Conservation (phyloP, 1,140 invertebrate genomes). For the Parasteatoda tepidariorum region DNA sequence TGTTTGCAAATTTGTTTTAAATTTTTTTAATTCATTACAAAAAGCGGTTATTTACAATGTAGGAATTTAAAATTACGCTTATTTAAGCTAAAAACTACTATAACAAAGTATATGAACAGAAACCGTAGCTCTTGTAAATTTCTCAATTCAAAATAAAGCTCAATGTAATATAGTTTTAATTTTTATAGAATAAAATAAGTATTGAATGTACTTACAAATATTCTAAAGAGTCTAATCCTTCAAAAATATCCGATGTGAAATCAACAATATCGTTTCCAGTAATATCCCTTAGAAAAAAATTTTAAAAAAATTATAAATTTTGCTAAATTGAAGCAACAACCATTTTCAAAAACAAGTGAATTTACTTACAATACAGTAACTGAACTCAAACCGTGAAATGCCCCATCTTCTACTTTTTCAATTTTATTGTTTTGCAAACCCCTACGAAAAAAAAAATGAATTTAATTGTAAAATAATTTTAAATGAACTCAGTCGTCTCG, state of each 20-base stretch:
- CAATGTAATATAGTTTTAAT: too few relatives aligned
- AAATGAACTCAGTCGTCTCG: too few relatives aligned
- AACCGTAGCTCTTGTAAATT: too few relatives aligned
- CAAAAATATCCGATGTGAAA: slow-evolving; percentile 65
- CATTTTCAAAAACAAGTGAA: not conserved
- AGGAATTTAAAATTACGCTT: too few relatives aligned
- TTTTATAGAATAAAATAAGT: too few relatives aligned
- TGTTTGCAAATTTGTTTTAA: too few relatives aligned
- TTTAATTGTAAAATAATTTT: too few relatives aligned
- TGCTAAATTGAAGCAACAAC: not conserved
- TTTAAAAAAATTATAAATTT: not conserved
- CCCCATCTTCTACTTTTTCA: slow-evolving; percentile 65
- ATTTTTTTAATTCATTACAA: too few relatives aligned
- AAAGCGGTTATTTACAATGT: too few relatives aligned
- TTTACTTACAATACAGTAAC: slow-evolving; percentile 66
- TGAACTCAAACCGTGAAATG: slow-evolving; percentile 66
- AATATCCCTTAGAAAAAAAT: slow-evolving; percentile 65
- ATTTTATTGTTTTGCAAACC: slow-evolving; percentile 66
- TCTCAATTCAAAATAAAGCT: too few relatives aligned
- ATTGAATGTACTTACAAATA: slow-evolving; percentile 66
- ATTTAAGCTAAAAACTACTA: too few relatives aligned
- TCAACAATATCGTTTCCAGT: slow-evolving; percentile 58
- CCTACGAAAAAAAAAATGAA: slow-evolving; percentile 47
- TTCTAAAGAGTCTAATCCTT: slow-evolving; percentile 65
- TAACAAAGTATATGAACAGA: too few relatives aligned